Conservation (phyloP, 2,888 invertebrate genomes). For the Leptopilina syphax region DNA sequence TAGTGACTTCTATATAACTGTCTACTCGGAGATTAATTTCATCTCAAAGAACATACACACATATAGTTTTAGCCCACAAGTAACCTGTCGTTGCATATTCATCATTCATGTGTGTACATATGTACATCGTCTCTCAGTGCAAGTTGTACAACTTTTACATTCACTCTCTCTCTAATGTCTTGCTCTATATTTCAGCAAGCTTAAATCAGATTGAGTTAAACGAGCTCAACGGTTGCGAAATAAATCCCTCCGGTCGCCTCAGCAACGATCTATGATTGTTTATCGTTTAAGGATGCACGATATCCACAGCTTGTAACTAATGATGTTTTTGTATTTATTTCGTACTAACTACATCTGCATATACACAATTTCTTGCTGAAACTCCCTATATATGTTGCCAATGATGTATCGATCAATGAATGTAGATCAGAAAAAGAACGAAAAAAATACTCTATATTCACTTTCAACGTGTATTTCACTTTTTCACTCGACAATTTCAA, state of each 20-base stretch:
- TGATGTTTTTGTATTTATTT: constrained; percentile 33
- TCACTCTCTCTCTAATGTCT: constrained; percentile 51
- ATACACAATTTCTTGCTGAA: constrained; percentile 4
- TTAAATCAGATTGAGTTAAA: constrained; percentile 56
- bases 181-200: constrained; percentile 55
- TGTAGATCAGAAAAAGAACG: background rate
- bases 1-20: constrained; percentile 22
- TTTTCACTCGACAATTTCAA: background rate
- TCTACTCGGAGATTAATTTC: constrained; percentile 25
- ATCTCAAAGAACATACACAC: constrained; percentile 15
- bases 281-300: constrained; percentile 30
- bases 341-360: constrained; percentile 26
- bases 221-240: constrained; percentile 42
- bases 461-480: background rate
- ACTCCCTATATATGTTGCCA: background rate
- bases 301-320: constrained; percentile 28
- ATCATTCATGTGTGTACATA: constrained; percentile 43
- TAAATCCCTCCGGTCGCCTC: background rate
- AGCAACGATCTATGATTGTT: constrained; percentile 31
- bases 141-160: constrained; percentile 54
- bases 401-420: background rate
- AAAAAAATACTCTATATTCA: background rate
- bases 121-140: constrained; percentile 44
- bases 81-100: constrained; percentile 47
- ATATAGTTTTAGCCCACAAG: constrained; percentile 6